Base-by-base conservation (phyloP, 2,113 vertebrate species). In the Trogon melanurus region DNA sequence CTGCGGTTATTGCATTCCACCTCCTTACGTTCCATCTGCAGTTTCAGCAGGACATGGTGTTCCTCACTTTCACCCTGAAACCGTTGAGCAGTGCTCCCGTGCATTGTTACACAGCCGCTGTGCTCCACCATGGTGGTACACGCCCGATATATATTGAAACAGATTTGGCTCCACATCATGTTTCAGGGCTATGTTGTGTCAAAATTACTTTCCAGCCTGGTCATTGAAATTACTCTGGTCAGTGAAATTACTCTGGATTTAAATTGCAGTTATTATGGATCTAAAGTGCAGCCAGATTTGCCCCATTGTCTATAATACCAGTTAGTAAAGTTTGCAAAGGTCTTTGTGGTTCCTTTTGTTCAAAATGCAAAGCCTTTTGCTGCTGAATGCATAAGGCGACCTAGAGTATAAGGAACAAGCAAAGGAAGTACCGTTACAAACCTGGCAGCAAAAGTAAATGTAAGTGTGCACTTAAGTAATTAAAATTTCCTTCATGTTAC, bases 1-100 rank as follows among this genome's bases (percentile, higher is more conserved):
- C 91, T 88, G 85, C 0, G 15, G 79, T 95, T 96, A 86, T 94
- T 94, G 72, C 88, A 96, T 96, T 96, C 93, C 90, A 78, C 79
- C 67, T 85, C 90, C 93, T 88, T 80, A 85, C 8, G 38, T 95
- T 95, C 93, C 89, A 64, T 94, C 88, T 95, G 79, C 85, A 93
- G 66, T 92, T 97, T 93, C 87, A 91, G 76, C 45, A 84, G 84
- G 89, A 88, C 89, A 73, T 89, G 74, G 84, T 88, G 88, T 93
- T 97, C 82, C 53, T 93, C 82, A 74, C 79, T 94, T 95, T 94
- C 85, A 74, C 75, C 85, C 83, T 5, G 11, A 91, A 93, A 78
- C 75, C 1, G 0, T 71, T 90, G 88, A 89, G 89, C 65, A 56
- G 47, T 41, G 85, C 85, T 95, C 71, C 82, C 93, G 75, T 93